These are phyloP conservation scores for Pocillopora verrucosa DNA, from an alignment of 64 coral and sea anemone genomes.

Conservation along the genomic window DNA sequence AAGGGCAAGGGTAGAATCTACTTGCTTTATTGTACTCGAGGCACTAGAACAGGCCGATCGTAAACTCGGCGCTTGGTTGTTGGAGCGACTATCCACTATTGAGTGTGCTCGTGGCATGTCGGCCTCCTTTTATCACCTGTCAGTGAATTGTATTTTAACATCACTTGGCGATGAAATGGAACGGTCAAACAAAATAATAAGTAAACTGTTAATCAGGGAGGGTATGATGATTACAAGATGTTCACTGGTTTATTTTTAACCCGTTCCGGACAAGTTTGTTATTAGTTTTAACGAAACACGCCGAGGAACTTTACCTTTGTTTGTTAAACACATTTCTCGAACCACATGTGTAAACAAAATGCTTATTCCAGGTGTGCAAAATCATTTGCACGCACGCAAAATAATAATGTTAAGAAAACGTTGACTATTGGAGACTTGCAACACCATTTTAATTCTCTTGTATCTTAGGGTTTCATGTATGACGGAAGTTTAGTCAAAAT, in stretches of 20 bases:
- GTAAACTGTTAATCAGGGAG: too few species aligned
- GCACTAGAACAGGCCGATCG: constrained; percentile 78
- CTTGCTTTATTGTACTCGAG: constrained; percentile 70
- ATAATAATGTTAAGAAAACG: neutral
- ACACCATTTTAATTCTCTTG: too few species aligned
- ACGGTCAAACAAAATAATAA: too few species aligned
- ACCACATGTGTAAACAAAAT: constrained; percentile 14
- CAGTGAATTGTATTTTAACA: neutral
- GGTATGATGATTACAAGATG: too few species aligned
- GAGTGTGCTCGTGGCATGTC: constrained; percentile 22
- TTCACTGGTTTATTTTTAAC: too few species aligned
- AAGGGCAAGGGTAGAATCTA: constrained; percentile 59
- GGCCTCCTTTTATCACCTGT: neutral
- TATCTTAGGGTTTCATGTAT: too few species aligned
- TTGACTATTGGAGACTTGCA: too few species aligned
- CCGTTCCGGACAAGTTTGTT: too few species aligned
- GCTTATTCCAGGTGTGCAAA: neutral
- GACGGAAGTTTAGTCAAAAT: too few species aligned
- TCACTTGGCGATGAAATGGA: neutral
- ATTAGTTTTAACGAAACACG: neutral
- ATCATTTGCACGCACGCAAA: neutral
- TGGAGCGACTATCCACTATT: neutral
- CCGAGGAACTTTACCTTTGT: neutral
- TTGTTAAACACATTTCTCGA: neutral
- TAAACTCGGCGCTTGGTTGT: neutral